Conservation (phyloP, 2,113 vertebrate species). For the Scophthalmus maximus region DNA sequence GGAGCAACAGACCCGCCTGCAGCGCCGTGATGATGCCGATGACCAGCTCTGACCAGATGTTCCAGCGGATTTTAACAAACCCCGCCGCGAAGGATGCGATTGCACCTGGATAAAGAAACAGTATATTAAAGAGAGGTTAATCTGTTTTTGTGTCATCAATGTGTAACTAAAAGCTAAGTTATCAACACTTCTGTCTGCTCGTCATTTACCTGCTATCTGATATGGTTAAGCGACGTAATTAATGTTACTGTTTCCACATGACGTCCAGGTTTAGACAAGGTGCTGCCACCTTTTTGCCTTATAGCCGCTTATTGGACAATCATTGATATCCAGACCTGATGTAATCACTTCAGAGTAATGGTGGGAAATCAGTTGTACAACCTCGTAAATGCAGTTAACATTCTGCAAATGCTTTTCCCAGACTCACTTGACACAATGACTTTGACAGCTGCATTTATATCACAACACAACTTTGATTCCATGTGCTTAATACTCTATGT, state of each 20-base stretch:
- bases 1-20: conserved; percentile 89
- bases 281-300: conserved; percentile 14
- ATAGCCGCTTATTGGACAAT: not conserved
- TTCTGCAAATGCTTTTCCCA: no score
- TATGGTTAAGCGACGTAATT: not conserved
- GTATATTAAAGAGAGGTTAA: not conserved
- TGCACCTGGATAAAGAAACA: conserved; percentile 82
- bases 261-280: not conserved
- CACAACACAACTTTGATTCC: no score
- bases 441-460: no score
- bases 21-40: conserved; percentile 84
- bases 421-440: no score
- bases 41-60: conserved; percentile 90
- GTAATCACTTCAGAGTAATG: conserved; percentile 3
- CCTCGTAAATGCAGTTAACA: not conserved
- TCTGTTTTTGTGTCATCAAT: not conserved
- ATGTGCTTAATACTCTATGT: no score
- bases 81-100: conserved; percentile 86
- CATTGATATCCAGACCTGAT: not conserved
- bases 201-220: not conserved
- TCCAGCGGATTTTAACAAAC: conserved; percentile 90
- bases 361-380: not conserved
- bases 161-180: not conserved
- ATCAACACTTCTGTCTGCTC: no score
- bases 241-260: conserved; percentile 7